A percentile compares a stretch with the other conserved stretches of the same genome.
Conservation (phyloP, 2,888 invertebrate species). For the Dermolepida albohirtum region DNA sequence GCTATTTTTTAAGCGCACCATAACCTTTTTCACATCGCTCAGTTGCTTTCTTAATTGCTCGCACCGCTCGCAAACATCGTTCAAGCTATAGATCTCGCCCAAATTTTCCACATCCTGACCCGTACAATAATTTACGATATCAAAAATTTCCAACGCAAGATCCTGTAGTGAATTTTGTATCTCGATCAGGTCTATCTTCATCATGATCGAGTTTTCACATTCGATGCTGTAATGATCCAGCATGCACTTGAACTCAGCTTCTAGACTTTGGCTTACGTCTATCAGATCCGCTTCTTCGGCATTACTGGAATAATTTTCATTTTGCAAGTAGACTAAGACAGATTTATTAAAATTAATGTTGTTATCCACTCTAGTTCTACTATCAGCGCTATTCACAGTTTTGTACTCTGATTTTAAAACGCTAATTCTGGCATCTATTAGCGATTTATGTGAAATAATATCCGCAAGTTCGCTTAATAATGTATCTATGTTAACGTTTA, state of each 20-base stretch:
- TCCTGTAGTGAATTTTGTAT: slow-evolving; percentile 45
- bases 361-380: slow-evolving; percentile 9
- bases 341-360: slow-evolving; percentile 43
- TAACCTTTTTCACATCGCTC: slow-evolving; percentile 65
- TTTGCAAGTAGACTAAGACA: slow-evolving; percentile 55
- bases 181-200: slow-evolving; percentile 48
- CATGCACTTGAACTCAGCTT: slow-evolving; percentile 77
- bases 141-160: slow-evolving; percentile 48
- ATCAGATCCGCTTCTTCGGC: slow-evolving; percentile 65
- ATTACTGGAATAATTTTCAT: slow-evolving; percentile 62
- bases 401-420: slow-evolving; percentile 65
- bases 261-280: slow-evolving; percentile 68
- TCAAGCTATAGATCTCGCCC: slow-evolving; percentile 61
- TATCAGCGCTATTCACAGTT: slow-evolving; percentile 42
- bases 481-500: slow-evolving; percentile 65
- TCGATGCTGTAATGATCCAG: slow-evolving; percentile 74
- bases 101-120: slow-evolving; percentile 39
- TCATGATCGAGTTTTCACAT: slow-evolving; percentile 49
- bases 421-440: slow-evolving; percentile 81
- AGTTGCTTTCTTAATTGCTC: slow-evolving; percentile 69
- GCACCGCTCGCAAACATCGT: slow-evolving; percentile 71
- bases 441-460: slow-evolving; percentile 78
- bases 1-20: slow-evolving; percentile 68
- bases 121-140: slow-evolving; percentile 45
- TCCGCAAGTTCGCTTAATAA: slow-evolving; percentile 76